Conservation (phyloP, 1,140 invertebrate species). For the Lycorma delicatula region DNA sequence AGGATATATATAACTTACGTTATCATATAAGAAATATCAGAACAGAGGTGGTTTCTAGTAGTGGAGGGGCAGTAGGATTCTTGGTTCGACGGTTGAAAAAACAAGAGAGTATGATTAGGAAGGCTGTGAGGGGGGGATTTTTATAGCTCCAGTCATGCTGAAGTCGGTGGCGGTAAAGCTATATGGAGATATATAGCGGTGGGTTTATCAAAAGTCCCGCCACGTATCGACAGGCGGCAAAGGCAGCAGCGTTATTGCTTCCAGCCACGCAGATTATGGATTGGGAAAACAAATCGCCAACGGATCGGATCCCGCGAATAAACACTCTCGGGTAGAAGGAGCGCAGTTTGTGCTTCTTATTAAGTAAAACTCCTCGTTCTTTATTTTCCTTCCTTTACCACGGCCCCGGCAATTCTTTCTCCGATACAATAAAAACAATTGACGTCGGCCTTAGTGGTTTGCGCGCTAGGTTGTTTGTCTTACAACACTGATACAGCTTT, state of each 20-base stretch:
- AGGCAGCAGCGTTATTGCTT: not conserved
- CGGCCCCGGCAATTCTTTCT: not conserved
- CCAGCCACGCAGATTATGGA: conserved; percentile 2
- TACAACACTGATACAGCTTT: not conserved
- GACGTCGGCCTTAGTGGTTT: not conserved
- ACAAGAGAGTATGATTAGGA: too few relatives aligned
- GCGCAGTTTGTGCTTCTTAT: conserved; percentile 6
- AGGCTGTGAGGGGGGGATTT: too few relatives aligned
- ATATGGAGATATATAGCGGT: not conserved
- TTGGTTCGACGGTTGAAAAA: too few relatives aligned
- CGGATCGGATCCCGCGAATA: not conserved
- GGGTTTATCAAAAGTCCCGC: conserved; percentile 4
- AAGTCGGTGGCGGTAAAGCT: too few relatives aligned
- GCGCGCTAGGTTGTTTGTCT: not conserved
- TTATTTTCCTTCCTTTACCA: not conserved
- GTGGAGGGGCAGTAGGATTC: too few relatives aligned
- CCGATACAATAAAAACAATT: conserved; percentile 10
- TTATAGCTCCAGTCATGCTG: too few relatives aligned
- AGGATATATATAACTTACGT: too few relatives aligned
- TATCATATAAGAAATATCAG: too few relatives aligned
- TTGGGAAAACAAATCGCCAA: conserved; percentile 10
- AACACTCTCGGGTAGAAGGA: conserved; percentile 3
- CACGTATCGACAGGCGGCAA: not conserved
- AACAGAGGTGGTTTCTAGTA: too few relatives aligned
- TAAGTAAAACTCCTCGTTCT: not conserved